A percentile compares a stretch with the other conserved stretches of the same genome.
These are phyloP conservation scores for Sarcophaga bullata DNA, from an alignment of 1,140 invertebrate species.

Conservation along the genomic window DNA sequence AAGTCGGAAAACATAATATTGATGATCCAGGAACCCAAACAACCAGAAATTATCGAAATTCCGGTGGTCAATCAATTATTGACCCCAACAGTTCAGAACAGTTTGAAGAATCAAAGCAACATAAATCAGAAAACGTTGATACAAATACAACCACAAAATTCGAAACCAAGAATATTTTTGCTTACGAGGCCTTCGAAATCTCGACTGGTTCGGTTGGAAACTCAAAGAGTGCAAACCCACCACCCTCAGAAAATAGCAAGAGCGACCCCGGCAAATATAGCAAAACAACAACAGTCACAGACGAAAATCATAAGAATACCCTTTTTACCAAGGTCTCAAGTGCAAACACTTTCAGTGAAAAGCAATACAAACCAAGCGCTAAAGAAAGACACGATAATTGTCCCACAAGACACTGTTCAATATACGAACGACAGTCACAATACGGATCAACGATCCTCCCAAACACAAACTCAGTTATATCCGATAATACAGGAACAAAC, in stretches of 20 bases:
- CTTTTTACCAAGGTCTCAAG: constrained; percentile 63
- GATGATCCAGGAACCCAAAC: constrained; percentile 62
- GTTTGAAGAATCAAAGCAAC: constrained; percentile 44
- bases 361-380: constrained; percentile 50
- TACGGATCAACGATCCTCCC: constrained; percentile 24
- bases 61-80: not conserved
- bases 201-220: constrained; percentile 19
- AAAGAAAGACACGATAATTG: constrained; percentile 34
- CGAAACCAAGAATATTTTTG: constrained; percentile 57
- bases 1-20: constrained; percentile 63
- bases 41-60: constrained; percentile 43
- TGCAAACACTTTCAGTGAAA: constrained; percentile 55
- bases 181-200: constrained; percentile 34
- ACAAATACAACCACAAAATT: constrained; percentile 43
- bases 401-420: constrained; percentile 44
- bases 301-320: constrained; percentile 48
- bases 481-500: not conserved
- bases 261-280: constrained; percentile 9
- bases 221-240: not conserved
- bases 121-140: not conserved
- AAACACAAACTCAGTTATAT: constrained; percentile 12
- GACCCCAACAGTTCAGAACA: constrained; percentile 42
- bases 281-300: not conserved
- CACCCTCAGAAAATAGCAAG: constrained; percentile 38
- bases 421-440: constrained; percentile 44